phyloP scores from a whole-genome alignment of 2,888 invertebrate genomes.

The Andrena hattorfiana region DNA sequence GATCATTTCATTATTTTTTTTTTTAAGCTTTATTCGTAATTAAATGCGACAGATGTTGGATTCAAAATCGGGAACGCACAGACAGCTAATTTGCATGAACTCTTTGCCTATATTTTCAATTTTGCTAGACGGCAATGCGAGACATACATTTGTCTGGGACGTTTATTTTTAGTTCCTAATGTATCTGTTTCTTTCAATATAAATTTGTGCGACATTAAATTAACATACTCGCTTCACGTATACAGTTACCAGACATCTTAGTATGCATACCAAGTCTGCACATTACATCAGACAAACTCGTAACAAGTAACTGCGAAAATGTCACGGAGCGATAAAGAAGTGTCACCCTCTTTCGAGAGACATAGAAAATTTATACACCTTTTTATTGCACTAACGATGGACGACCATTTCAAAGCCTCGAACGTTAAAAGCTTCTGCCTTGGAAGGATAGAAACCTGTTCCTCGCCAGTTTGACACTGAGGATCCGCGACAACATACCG shows the following conservation, averaged over 20 bases:
- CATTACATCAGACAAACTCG: neutral
- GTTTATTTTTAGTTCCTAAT: neutral
- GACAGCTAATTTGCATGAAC: conserved; percentile 6
- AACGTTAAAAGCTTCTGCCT: neutral
- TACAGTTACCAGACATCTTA: neutral
- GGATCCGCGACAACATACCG: neutral
- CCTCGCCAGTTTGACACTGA: neutral
- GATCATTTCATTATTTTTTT: neutral
- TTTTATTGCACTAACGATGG: neutral
- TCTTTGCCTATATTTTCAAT: neutral
- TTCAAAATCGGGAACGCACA: neutral
- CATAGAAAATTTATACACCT: neutral
- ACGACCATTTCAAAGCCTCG: too few relatives aligned
- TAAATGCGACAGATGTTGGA: neutral
- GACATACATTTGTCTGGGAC: neutral
- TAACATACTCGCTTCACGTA: conserved; percentile 1
- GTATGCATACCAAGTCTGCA: neutral
- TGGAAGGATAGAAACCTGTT: conserved; percentile 17
- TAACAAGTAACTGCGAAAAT: neutral
- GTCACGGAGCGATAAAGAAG: neutral
- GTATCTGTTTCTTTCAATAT: neutral
- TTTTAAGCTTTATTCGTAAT: neutral
- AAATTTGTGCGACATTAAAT: neutral
- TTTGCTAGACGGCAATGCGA: neutral
- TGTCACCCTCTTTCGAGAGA: neutral